These are phyloP conservation scores for Smittia sp. DNA, from an alignment of 2,888 invertebrate genomes.

Conservation along the genomic window DNA sequence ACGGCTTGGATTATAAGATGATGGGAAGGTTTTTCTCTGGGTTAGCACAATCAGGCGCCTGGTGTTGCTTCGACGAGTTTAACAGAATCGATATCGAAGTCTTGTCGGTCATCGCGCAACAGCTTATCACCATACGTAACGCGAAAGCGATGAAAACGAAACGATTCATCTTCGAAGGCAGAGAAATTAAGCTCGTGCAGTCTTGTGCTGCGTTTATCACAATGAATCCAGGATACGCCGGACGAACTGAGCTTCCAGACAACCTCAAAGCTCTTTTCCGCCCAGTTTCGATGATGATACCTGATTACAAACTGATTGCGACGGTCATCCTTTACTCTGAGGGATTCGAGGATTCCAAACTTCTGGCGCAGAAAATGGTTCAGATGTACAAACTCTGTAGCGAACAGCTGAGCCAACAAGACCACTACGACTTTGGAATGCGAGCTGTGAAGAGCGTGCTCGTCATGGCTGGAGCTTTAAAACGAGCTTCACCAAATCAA, in stretches of 20 bases:
- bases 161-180: constrained; percentile 84
- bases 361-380: constrained; percentile 86
- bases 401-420: constrained; percentile 87
- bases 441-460: constrained; percentile 89
- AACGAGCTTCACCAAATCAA: constrained; percentile 79
- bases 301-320: constrained; percentile 84
- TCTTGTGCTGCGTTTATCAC: constrained; percentile 85
- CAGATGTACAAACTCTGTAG: constrained; percentile 90
- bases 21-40: constrained; percentile 92
- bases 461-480: constrained; percentile 88
- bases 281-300: constrained; percentile 90
- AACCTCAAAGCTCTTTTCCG: constrained; percentile 80
- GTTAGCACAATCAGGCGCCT: constrained; percentile 80
- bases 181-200: constrained; percentile 77
- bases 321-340: constrained; percentile 92
- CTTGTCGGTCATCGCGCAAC: constrained; percentile 84
- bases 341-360: constrained; percentile 85
- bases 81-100: constrained; percentile 90
- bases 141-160: constrained; percentile 69
- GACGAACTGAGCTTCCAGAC: constrained; percentile 83
- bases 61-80: constrained; percentile 92
- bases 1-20: constrained; percentile 60
- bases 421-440: constrained; percentile 93
- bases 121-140: constrained; percentile 81
- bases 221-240: constrained; percentile 91